phyloP scores from a whole-genome alignment of 2,113 vertebrate species.

The Leptobrachium leishanense region DNA sequence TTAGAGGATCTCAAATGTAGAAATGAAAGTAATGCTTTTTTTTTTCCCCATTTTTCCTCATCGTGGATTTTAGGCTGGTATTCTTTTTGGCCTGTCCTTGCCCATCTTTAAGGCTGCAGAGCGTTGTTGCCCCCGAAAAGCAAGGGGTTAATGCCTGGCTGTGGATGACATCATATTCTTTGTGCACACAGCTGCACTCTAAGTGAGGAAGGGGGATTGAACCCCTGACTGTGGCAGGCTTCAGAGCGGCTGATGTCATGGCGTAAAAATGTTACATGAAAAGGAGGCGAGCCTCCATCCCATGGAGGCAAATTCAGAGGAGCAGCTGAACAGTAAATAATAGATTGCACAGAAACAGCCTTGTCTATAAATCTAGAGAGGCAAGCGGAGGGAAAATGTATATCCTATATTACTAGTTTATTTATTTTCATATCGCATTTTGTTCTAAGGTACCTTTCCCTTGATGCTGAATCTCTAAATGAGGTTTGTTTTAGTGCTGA shows the following conservation, averaged over 20 bases:
- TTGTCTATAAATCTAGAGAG: background rate
- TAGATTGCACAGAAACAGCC: background rate
- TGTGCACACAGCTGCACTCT: conserved; percentile 39
- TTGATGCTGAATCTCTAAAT: background rate
- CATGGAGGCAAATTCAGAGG: background rate
- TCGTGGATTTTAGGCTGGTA: background rate
- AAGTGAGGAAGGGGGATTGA: background rate
- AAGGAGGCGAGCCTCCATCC: background rate
- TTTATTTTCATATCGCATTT: too few relatives aligned
- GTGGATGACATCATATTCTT: conserved; percentile 28
- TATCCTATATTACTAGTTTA: too few relatives aligned
- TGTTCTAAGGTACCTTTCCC: background rate
- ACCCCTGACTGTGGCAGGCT: conserved; percentile 24
- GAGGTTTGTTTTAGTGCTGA: too few relatives aligned
- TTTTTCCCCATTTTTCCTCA: too few relatives aligned
- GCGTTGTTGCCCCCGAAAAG: background rate
- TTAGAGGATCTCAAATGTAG: too few relatives aligned
- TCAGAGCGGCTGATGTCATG: conserved; percentile 36
- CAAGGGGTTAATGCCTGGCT: conserved; percentile 21
- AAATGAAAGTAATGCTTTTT: too few relatives aligned
- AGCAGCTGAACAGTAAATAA: conserved; percentile 10
- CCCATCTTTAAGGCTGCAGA: background rate
- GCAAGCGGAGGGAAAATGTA: background rate
- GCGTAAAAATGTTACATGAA: conserved; percentile 22
- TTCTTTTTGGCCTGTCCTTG: background rate